Percentiles rank a stretch among this genome's conserved stretches.
These are phyloP conservation scores for Spea multiplicata DNA, from an alignment of 2,113 vertebrate genomes.

Conservation along the genomic window DNA sequence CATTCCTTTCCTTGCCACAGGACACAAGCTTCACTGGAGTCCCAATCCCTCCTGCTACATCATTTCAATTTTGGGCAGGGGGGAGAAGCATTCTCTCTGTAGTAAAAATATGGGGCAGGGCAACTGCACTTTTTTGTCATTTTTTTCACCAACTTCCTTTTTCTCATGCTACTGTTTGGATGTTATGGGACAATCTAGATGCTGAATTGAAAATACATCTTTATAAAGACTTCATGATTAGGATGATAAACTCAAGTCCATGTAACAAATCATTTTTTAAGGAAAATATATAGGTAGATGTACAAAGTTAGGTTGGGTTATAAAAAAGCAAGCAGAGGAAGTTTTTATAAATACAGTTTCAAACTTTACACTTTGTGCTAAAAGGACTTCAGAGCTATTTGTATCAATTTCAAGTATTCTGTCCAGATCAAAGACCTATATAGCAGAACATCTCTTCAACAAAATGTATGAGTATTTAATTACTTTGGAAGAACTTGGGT, in stretches of 20 bases:
- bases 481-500: constrained; percentile 8
- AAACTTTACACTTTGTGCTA: constrained; percentile 21
- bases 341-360: constrained; percentile 33
- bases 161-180: constrained; percentile 19
- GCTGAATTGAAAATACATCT: constrained; percentile 19
- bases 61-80: constrained; percentile 50
- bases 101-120: constrained; percentile 32
- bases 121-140: constrained; percentile 41
- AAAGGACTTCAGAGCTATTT: constrained; percentile 29
- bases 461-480: constrained; percentile 16
- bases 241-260: neutral
- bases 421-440: constrained; percentile 22
- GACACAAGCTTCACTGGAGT: constrained; percentile 45
- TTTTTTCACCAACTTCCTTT: constrained; percentile 45
- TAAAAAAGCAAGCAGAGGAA: constrained; percentile 16
- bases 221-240: constrained; percentile 28
- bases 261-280: neutral
- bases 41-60: constrained; percentile 53
- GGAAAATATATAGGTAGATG: constrained; percentile 9
- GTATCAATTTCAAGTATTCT: constrained; percentile 17
- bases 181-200: constrained; percentile 28
- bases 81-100: constrained; percentile 48
- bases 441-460: constrained; percentile 22
- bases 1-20: constrained; percentile 40
- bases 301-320: neutral